Evolutionary conservation across 2,797 vertebrate species (phyloP).

Genomic region (Rhinoraja longicauda): DNA sequence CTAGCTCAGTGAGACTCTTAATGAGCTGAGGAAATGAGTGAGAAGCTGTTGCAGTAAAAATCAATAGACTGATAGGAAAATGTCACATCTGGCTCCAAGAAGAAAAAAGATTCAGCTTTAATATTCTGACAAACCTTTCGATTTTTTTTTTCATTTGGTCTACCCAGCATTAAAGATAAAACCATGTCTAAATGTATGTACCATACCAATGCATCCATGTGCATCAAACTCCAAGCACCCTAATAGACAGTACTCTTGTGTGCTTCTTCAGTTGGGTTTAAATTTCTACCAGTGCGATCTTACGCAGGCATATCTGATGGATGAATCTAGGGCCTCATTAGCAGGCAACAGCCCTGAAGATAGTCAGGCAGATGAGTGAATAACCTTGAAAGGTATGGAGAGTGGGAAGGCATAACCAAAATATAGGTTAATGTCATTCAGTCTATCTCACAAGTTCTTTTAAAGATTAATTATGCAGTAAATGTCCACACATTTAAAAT

Average conservation of each 20-base stretch:
- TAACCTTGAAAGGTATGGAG: background rate
- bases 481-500: background rate
- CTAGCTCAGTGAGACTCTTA: background rate
- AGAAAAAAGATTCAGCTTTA: background rate
- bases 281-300: background rate
- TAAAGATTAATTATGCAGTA: background rate
- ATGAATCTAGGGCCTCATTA: slow-evolving; percentile 5
- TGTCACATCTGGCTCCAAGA: background rate
- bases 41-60: background rate
- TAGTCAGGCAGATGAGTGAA: background rate
- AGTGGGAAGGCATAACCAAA: background rate
- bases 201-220: background rate
- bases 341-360: background rate
- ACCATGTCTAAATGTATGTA: background rate
- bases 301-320: background rate
- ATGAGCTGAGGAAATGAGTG: background rate
- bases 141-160: background rate
- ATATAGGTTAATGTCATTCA: background rate
- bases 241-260: background rate
- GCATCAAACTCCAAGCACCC: background rate
- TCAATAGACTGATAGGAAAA: background rate
- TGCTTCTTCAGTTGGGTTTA: background rate
- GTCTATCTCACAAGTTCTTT: background rate
- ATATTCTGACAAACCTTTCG: background rate
- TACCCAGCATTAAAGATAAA: background rate